A percentile compares a stretch with the other conserved stretches of the same genome.
Evolutionary conservation across 2,113 vertebrate species (phyloP).

Genomic region (Rhagologus leucostigma): DNA sequence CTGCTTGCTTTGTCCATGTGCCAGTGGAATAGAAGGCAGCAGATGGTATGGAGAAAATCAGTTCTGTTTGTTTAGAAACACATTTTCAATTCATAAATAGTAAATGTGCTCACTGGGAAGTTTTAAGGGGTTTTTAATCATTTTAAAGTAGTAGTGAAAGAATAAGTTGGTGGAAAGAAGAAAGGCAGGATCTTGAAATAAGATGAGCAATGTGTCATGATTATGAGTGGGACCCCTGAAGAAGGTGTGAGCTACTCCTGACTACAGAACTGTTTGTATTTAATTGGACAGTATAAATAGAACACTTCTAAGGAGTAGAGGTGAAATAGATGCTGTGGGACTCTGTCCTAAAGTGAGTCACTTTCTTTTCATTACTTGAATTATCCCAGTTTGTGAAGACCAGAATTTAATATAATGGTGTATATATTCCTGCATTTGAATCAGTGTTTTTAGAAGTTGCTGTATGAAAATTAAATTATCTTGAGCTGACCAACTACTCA

Average conservation of each 20-base stretch:
- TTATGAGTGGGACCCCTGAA: not conserved
- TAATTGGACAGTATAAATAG: not conserved
- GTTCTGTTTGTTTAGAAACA: constrained; percentile 51
- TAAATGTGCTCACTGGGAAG: not conserved
- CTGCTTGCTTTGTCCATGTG: not conserved
- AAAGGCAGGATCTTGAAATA: not conserved
- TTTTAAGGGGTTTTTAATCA: not conserved
- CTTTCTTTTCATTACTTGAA: not conserved
- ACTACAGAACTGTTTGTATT: not conserved
- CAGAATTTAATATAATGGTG: not conserved
- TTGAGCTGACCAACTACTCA: not conserved
- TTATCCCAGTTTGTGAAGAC: not conserved
- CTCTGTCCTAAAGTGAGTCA: not conserved
- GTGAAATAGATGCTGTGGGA: not conserved
- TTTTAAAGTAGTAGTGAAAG: not conserved
- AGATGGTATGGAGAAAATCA: constrained; percentile 11
- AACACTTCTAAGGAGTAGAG: not conserved
- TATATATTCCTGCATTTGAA: not conserved
- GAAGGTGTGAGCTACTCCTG: not conserved
- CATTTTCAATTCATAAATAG: constrained; percentile 7
- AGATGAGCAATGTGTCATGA: not conserved
- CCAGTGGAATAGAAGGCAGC: not conserved
- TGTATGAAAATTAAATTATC: not conserved
- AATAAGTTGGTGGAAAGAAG: not conserved
- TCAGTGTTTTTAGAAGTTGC: not conserved